Evolutionary conservation across 1,140 invertebrate genomes (phyloP).

Genomic region (Diachasma alloeum): DNA sequence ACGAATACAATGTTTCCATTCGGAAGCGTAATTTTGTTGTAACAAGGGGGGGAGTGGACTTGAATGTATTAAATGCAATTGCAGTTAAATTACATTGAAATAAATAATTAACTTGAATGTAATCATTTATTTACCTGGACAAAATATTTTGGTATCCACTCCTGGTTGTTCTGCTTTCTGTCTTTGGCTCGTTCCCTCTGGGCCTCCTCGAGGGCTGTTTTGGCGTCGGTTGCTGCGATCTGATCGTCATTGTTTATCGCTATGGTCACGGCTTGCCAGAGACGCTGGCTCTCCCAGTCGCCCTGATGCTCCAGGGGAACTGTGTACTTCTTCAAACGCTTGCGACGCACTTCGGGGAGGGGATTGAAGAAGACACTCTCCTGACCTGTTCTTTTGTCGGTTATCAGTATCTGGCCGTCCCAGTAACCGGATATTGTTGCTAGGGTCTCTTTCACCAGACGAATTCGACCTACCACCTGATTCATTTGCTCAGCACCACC

Average conservation of each 20-base stretch:
- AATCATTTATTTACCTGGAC: slow-evolving; percentile 64
- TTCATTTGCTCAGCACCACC: slow-evolving; percentile 86
- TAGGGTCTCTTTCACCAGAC: slow-evolving; percentile 87
- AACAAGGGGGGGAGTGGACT: too few species aligned
- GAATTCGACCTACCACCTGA: slow-evolving; percentile 84
- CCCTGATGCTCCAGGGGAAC: slow-evolving; percentile 81
- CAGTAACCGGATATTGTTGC: slow-evolving; percentile 89
- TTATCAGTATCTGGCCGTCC: slow-evolving; percentile 87
- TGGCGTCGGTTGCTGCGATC: slow-evolving; percentile 86
- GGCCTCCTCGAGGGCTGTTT: slow-evolving; percentile 86
- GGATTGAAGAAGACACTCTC: slow-evolving; percentile 80
- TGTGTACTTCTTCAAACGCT: slow-evolving; percentile 79
- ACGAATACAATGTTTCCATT: too few species aligned
- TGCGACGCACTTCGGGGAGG: slow-evolving; percentile 72
- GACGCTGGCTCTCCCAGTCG: slow-evolving; percentile 84
- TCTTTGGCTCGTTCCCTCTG: slow-evolving; percentile 79
- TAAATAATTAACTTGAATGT: too few species aligned
- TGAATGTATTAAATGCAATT: too few species aligned
- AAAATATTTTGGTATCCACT: slow-evolving; percentile 78
- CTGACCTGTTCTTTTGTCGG: slow-evolving; percentile 81
- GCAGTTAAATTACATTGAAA: too few species aligned
- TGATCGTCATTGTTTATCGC: slow-evolving; percentile 82
- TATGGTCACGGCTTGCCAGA: slow-evolving; percentile 85
- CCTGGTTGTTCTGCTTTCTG: slow-evolving; percentile 69
- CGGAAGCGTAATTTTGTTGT: too few species aligned